A percentile compares a stretch with the other conserved stretches of the same genome.
Evolutionary conservation across 2,113 vertebrate genomes (phyloP).

Genomic region (Helogale parvula): DNA sequence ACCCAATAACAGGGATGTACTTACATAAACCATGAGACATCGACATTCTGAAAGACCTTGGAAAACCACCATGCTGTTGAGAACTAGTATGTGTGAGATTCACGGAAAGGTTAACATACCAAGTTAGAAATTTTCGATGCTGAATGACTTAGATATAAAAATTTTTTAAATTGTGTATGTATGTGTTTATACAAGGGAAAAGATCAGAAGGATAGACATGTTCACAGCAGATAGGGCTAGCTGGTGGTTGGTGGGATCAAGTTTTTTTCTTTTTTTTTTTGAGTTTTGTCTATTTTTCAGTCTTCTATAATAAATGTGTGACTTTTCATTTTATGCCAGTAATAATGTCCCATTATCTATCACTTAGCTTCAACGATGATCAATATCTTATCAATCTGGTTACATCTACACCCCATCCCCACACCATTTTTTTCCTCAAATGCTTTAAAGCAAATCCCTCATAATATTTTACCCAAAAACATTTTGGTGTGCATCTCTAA

Average conservation of each 20-base stretch:
- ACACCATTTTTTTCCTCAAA: not conserved
- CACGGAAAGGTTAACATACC: not conserved
- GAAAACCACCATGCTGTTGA: not conserved
- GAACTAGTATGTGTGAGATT: not conserved
- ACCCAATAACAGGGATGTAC: not conserved
- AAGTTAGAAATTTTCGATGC: not conserved
- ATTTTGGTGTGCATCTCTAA: not conserved
- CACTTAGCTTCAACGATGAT: not conserved
- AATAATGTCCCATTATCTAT: not conserved
- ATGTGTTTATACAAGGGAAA: not conserved
- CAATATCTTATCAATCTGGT: not conserved
- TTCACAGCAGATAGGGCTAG: not conserved
- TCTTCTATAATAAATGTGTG: not conserved
- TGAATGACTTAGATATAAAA: not conserved
- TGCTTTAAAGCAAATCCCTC: constrained; percentile 1
- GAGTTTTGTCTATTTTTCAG: not conserved
- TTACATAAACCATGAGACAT: not conserved
- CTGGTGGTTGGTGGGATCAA: not conserved
- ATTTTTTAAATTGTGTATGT: not conserved
- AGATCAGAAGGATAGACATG: not conserved
- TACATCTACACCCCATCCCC: not conserved
- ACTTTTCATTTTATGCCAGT: too few species aligned
- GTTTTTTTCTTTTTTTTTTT: not conserved
- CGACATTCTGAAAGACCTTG: not conserved
- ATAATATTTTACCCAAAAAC: not conserved